Evolutionary conservation across 2,797 vertebrate genomes (phyloP).

Genomic region (Melanitta fusca): DNA sequence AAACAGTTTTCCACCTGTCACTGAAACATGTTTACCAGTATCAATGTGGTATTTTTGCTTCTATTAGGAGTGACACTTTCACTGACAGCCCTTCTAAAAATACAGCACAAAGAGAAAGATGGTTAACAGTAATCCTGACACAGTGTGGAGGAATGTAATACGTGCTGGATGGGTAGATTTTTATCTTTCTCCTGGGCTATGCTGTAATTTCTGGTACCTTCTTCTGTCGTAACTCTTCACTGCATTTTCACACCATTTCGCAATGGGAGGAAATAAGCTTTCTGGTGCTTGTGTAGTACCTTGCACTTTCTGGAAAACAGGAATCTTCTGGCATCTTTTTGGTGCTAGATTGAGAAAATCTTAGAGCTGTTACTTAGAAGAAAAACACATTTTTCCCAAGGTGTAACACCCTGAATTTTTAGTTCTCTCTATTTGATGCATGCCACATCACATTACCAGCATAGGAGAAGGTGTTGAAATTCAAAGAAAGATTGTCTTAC

Average conservation of each 20-base stretch:
- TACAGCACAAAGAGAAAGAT: not conserved
- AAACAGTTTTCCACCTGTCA: not conserved
- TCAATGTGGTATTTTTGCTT: not conserved
- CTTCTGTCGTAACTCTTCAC: not conserved
- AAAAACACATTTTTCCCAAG: not conserved
- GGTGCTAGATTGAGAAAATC: not conserved
- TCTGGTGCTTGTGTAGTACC: not conserved
- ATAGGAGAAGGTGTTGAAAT: not conserved
- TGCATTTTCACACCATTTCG: not conserved
- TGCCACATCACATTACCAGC: not conserved
- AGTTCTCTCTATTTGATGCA: not conserved
- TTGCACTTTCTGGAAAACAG: not conserved
- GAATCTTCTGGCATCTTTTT: not conserved
- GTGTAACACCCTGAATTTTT: not conserved
- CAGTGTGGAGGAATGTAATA: not conserved
- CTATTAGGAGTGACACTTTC: not conserved
- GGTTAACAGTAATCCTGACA: not conserved
- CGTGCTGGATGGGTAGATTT: not conserved
- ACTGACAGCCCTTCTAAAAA: slow-evolving; percentile 5
- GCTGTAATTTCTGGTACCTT: not conserved
- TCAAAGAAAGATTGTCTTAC: not conserved
- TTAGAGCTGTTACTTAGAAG: not conserved
- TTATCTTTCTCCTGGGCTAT: not conserved
- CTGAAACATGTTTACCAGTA: not conserved
- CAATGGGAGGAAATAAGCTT: not conserved